Base-by-base conservation (phyloP, 2,113 vertebrate species). In the Hyperopisus bebe region DNA sequence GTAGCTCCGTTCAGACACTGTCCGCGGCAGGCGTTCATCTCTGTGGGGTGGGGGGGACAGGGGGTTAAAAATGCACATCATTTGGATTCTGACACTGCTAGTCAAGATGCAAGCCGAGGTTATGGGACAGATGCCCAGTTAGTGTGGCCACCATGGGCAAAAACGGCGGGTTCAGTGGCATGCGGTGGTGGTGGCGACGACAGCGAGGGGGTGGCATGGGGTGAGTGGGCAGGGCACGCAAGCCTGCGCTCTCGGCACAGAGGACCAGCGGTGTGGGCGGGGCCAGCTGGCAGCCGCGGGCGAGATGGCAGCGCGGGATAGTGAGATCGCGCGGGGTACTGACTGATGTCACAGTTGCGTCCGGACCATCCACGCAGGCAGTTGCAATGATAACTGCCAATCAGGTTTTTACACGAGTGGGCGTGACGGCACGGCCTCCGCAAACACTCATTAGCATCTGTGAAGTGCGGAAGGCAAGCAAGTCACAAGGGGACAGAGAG, bases 361-460 rank as follows among this genome's bases (percentile, higher is more conserved):
- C 98, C 98, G 92, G 96, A 97, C 98, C 98, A 99, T 97, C 98
- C 98, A 92, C 95, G 95, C 95, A 97, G 95, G 97, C 98, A 99
- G 96, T 95, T 94, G 97, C 98, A 99, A 97, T 96, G 97, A 99
- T 99, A 99, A 97, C 97, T 97, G 95, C 98, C 98, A 97, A 99
- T 98, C 96, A 99, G 96, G 97, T 99, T 99, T 99, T 98, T 99
- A 98, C 98, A 99, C 96, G 96, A 97, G 92, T 96, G 93, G 97
- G 98, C 97, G 92, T 99, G 97, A 95, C 96, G 94, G 94, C 98
- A 99, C 94, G 98, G 98, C 92, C 96, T 97, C 94, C 95, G 96
- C 92, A 96, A 95, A 94, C 98, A 99, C 94, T 99, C 98, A 97
- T 99, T 98, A 94, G 97, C 97, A 98, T 99, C 98, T 99, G 98